phyloP scores from a whole-genome alignment of 2,888 invertebrate species.

The Rhagophthalmus giganteus region DNA sequence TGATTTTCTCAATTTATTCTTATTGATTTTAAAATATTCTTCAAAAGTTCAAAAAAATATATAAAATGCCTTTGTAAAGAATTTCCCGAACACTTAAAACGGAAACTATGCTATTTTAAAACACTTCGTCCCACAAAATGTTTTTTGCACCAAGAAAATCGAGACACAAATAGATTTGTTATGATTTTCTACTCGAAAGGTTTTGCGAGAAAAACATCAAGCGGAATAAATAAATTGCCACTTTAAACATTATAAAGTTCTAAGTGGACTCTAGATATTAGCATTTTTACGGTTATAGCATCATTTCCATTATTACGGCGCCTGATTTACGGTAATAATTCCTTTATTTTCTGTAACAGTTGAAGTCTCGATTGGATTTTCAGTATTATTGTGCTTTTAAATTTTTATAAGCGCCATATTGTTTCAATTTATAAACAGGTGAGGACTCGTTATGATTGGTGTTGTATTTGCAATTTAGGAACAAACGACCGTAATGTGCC shows the following conservation, averaged over 20 bases:
- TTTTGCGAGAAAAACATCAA: conserved; percentile 3
- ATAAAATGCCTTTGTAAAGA: neutral
- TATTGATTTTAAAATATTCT: neutral
- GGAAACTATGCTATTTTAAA: too few species aligned
- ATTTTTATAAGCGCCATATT: conserved; percentile 9
- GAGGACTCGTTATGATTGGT: conserved; percentile 11
- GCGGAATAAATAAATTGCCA: conserved; percentile 15
- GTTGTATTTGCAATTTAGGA: conserved; percentile 7
- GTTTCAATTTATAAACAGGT: conserved; percentile 19
- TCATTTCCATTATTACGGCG: conserved; percentile 19
- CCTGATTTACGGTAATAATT: conserved; percentile 19
- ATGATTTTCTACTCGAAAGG: conserved; percentile 3
- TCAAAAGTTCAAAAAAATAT: too few species aligned
- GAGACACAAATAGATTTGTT: conserved; percentile 1
- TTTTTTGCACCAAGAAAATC: neutral
- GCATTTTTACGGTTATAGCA: conserved; percentile 25
- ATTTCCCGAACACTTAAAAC: neutral
- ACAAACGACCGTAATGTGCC: conserved; percentile 5
- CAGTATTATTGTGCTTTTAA: conserved; percentile 8
- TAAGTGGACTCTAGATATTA: conserved; percentile 16
- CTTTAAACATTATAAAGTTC: conserved; percentile 14
- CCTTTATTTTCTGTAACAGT: conserved; percentile 11
- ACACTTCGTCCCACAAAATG: neutral
- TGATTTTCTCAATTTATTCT: conserved; percentile 1
- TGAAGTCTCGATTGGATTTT: conserved; percentile 16